phyloP scores from a whole-genome alignment of 2,797 vertebrate species.

The Prionace glauca region DNA sequence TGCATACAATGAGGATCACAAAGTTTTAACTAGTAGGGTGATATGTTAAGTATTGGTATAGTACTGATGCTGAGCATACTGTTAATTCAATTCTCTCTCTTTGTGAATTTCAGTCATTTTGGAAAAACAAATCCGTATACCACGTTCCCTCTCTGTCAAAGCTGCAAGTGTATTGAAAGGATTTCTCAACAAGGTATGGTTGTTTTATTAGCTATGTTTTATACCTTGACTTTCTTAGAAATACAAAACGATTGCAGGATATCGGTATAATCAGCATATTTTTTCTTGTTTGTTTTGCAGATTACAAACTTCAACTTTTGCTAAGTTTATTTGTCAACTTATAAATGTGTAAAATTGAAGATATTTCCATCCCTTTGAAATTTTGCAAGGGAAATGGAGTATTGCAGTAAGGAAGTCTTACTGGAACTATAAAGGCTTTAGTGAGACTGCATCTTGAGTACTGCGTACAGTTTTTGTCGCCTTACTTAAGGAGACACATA shows the following conservation, averaged over 20 bases:
- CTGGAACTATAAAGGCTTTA: too few relatives aligned
- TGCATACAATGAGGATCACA: neutral
- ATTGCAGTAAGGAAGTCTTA: too few relatives aligned
- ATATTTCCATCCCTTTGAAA: neutral
- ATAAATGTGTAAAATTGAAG: neutral
- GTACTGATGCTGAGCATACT: neutral
- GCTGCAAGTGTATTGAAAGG: constrained; percentile 96
- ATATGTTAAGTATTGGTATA: neutral
- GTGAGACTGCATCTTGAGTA: too few relatives aligned
- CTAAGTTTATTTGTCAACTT: neutral
- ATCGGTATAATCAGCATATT: neutral
- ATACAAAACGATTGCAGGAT: neutral
- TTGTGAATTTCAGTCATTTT: constrained; percentile 74
- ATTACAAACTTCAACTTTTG: neutral
- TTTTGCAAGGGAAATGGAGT: too few relatives aligned
- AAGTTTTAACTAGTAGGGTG: neutral
- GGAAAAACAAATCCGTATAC: constrained; percentile 97
- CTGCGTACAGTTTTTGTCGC: too few relatives aligned
- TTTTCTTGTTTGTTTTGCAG: neutral
- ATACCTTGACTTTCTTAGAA: neutral
- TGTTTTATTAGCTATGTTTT: neutral
- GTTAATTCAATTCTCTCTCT: constrained; percentile 38
- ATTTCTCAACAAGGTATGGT: constrained; percentile 91
- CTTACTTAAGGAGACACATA: too few relatives aligned
- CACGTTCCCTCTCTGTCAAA: constrained; percentile 94